These are phyloP conservation scores for Genyomyrus donnyi DNA, from an alignment of 2,113 vertebrate genomes.

Conservation along the genomic window DNA sequence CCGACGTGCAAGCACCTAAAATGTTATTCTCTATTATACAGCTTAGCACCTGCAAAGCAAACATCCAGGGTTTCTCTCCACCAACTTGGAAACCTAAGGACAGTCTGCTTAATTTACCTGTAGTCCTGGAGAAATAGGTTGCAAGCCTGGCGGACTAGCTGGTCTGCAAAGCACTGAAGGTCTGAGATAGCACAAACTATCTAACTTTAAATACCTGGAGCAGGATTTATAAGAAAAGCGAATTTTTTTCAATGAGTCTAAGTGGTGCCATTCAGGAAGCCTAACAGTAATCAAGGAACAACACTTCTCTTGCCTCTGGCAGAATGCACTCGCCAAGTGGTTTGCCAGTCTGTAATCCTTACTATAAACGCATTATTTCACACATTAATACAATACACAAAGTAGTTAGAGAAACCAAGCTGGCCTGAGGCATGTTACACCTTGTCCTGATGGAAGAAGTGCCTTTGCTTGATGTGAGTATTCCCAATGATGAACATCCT, in stretches of 20 bases:
- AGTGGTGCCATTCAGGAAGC: neutral
- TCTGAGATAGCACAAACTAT: neutral
- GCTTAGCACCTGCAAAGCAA: neutral
- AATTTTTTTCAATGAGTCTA: neutral
- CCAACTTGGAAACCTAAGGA: neutral
- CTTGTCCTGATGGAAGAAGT: neutral
- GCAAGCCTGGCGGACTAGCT: neutral
- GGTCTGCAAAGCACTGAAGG: neutral
- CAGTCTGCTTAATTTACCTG: neutral
- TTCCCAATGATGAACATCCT: neutral
- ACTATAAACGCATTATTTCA: neutral
- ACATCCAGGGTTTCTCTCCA: neutral
- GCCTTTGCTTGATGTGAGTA: neutral
- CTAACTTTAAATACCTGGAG: neutral
- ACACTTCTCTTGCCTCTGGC: neutral
- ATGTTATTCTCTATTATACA: neutral
- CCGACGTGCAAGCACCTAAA: neutral
- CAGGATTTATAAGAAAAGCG: neutral
- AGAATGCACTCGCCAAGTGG: neutral
- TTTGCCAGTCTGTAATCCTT: neutral
- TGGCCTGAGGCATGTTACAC: neutral
- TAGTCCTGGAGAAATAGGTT: neutral
- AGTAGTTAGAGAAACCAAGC: neutral
- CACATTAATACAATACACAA: neutral
- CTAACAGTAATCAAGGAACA: neutral